These are phyloP conservation scores for Agelas oroides DNA, from an alignment of 37 sponge, comb jelly and placozoan genomes.

Conservation along the genomic window DNA sequence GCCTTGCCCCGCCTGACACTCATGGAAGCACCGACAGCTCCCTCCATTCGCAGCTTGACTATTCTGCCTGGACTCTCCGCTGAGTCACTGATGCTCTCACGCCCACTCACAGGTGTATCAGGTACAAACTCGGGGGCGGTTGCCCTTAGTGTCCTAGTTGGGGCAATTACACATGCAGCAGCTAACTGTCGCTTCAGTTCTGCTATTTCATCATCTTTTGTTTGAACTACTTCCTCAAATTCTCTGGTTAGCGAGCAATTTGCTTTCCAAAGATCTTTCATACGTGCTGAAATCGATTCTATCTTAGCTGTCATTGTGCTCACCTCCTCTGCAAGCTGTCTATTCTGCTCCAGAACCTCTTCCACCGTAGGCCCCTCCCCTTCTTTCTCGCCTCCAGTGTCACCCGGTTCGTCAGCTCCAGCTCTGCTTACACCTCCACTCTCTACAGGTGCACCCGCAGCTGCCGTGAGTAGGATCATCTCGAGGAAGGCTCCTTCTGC, in stretches of 20 bases:
- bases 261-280: too few relatives aligned
- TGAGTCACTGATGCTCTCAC: too few relatives aligned
- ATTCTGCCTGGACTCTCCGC: too few relatives aligned
- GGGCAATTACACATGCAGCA: too few relatives aligned
- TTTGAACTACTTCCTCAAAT: too few relatives aligned
- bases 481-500: too few relatives aligned
- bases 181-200: background rate
- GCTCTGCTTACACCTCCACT: conserved; percentile 4
- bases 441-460: background rate
- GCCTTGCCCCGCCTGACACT: background rate
- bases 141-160: too few relatives aligned
- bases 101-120: too few relatives aligned
- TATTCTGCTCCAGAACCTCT: background rate
- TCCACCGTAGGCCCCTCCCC: background rate
- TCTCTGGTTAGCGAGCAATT: background rate
- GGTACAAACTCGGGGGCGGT: too few relatives aligned
- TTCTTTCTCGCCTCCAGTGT: background rate
- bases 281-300: too few relatives aligned
- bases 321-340: background rate
- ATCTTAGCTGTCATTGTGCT: background rate
- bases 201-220: background rate
- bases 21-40: background rate
- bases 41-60: too few relatives aligned
- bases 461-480: too few relatives aligned
- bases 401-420: background rate